These are phyloP conservation scores for Drosophila suzukii DNA, from an alignment of 1,140 invertebrate genomes.

Conservation along the genomic window DNA sequence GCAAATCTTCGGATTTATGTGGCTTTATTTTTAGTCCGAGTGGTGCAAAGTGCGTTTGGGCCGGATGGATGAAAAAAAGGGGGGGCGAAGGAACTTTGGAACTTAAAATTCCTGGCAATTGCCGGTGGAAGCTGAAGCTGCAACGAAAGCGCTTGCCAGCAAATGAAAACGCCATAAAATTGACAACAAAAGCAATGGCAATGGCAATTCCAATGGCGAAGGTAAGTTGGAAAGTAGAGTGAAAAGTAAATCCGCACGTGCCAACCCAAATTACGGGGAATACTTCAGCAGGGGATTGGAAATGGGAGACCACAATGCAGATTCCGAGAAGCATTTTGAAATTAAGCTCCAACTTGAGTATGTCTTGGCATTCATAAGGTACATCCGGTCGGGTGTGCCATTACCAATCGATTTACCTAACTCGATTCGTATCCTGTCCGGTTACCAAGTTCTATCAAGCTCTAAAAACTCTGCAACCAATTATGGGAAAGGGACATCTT, in stretches of 20 bases:
- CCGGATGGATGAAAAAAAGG: not conserved
- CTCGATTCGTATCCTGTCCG: conserved; percentile 9
- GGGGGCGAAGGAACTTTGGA: not conserved
- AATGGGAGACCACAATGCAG: conserved; percentile 43
- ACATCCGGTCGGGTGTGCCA: conserved; percentile 9
- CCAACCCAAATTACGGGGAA: conserved; percentile 36
- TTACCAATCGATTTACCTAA: conserved; percentile 41
- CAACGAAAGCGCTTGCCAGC: conserved; percentile 35
- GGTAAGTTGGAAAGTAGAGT: conserved; percentile 44
- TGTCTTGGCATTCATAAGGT: conserved; percentile 15
- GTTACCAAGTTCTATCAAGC: conserved; percentile 2
- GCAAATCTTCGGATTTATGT: conserved; percentile 73
- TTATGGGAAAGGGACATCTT: conserved; percentile 17
- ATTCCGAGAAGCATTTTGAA: conserved; percentile 37
- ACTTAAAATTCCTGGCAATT: conserved; percentile 47
- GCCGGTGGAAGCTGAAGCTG: conserved; percentile 14
- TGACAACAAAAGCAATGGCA: conserved; percentile 46
- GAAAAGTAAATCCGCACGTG: conserved; percentile 55
- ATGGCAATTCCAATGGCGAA: conserved; percentile 16
- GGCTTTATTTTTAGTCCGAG: conserved; percentile 57
- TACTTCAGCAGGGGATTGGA: conserved; percentile 1
- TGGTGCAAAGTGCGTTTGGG: conserved; percentile 49
- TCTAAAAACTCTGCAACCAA: conserved; percentile 35
- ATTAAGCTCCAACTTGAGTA: conserved; percentile 30
- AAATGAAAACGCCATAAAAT: conserved; percentile 50